These are phyloP conservation scores for Peromyscus californicus DNA, from an alignment of 2,113 vertebrate species.

Conservation along the genomic window DNA sequence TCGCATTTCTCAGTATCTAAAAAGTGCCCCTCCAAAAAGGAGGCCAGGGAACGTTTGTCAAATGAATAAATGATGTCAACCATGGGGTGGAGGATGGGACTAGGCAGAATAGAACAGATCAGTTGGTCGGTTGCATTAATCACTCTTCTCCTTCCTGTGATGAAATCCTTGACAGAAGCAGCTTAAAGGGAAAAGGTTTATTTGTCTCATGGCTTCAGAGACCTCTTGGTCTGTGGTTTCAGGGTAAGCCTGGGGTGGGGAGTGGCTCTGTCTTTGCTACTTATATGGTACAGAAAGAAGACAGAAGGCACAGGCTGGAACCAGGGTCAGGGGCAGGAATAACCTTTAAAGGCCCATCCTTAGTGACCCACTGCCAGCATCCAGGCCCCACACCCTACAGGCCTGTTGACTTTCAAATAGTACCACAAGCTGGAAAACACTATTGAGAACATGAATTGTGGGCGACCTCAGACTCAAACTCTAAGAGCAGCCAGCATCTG, in stretches of 20 bases:
- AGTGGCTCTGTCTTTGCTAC: not conserved
- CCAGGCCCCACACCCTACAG: not conserved
- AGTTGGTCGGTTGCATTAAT: not conserved
- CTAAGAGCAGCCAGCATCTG: not conserved
- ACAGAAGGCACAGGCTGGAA: not conserved
- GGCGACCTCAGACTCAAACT: not conserved
- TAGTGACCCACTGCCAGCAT: not conserved
- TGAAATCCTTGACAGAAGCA: not conserved
- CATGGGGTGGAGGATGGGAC: too few relatives aligned
- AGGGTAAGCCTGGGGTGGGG: too few relatives aligned
- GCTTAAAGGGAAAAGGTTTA: not conserved
- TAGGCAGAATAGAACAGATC: not conserved
- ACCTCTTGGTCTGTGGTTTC: not conserved
- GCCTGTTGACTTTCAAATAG: not conserved
- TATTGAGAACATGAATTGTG: not conserved
- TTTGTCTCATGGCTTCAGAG: not conserved
- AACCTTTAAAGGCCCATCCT: not conserved
- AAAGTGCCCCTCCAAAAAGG: not conserved
- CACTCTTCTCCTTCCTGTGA: not conserved
- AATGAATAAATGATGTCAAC: not conserved
- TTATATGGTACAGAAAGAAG: not conserved
- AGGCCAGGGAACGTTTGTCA: not conserved
- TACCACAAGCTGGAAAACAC: too few relatives aligned
- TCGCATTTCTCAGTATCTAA: not conserved
- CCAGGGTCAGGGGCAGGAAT: rapidly evolving